Conservation (phyloP, 2,797 vertebrate genomes). For the Toxotes lorentzi region DNA sequence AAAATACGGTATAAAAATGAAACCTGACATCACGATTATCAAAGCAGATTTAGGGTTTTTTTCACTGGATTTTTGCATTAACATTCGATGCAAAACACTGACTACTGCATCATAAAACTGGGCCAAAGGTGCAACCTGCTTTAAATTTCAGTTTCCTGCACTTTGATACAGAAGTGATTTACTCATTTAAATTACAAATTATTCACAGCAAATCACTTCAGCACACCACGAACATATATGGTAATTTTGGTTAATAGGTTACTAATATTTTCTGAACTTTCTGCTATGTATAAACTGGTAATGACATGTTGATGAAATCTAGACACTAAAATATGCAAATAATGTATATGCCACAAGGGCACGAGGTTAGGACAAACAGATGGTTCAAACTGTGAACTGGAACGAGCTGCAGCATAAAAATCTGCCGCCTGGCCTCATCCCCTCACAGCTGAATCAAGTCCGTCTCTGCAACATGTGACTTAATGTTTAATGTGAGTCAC, state of each 20-base stretch:
- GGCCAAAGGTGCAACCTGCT: too few species aligned
- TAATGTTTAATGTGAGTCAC: slow-evolving; percentile 37
- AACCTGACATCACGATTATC: too few species aligned
- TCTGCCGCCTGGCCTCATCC: slow-evolving; percentile 33
- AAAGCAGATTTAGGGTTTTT: not conserved
- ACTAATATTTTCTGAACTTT: not conserved
- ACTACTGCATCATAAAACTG: not conserved
- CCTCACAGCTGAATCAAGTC: slow-evolving; percentile 34
- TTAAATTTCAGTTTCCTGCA: not conserved
- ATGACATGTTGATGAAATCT: slow-evolving; percentile 10
- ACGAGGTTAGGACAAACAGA: slow-evolving; percentile 63
- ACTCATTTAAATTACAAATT: too few species aligned
- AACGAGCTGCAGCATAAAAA: slow-evolving; percentile 48
- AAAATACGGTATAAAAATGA: too few species aligned
- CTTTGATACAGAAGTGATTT: too few species aligned
- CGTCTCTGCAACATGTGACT: slow-evolving; percentile 49
- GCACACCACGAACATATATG: not conserved
- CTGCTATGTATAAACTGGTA: not conserved
- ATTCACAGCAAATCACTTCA: too few species aligned
- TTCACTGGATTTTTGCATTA: not conserved
- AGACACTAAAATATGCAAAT: slow-evolving; percentile 49
- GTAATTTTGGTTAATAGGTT: not conserved
- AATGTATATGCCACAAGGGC: slow-evolving; percentile 40
- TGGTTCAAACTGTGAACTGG: slow-evolving; percentile 66
- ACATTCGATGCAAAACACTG: slow-evolving; percentile 16